phyloP scores from a whole-genome alignment of 2,113 vertebrate species.

The Jaculus jaculus region DNA sequence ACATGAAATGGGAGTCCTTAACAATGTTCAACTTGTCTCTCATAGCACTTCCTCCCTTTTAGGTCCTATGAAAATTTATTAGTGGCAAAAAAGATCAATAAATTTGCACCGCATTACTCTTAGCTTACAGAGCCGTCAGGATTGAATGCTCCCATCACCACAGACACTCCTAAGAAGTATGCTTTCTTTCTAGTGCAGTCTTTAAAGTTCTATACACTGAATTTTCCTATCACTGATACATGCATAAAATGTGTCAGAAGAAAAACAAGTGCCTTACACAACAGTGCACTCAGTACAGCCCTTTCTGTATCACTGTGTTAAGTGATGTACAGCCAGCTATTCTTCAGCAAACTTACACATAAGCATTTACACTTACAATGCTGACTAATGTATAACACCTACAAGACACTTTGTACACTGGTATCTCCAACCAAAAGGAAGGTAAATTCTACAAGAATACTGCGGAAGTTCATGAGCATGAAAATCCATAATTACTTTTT shows the following conservation, averaged over 20 bases:
- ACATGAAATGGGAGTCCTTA: conserved; percentile 56
- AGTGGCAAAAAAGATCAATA: conserved; percentile 27
- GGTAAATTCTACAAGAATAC: conserved; percentile 4
- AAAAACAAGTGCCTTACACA: conserved; percentile 50
- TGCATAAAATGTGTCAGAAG: conserved; percentile 34
- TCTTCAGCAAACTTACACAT: conserved; percentile 13
- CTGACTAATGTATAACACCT: conserved; percentile 2
- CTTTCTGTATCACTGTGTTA: conserved; percentile 12
- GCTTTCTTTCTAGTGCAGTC: neutral
- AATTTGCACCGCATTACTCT: conserved; percentile 31
- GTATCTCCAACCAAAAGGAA: conserved; percentile 2
- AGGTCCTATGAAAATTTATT: conserved; percentile 39
- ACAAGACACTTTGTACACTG: conserved; percentile 30
- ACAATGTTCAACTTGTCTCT: conserved; percentile 20
- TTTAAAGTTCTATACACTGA: conserved; percentile 21
- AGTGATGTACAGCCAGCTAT: neutral
- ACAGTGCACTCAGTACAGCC: conserved; percentile 36
- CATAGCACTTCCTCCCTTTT: neutral
- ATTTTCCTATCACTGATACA: conserved; percentile 48
- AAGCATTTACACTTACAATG: conserved; percentile 19
- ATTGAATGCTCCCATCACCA: neutral
- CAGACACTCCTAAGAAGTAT: conserved; percentile 30
- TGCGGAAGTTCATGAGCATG: conserved; percentile 34
- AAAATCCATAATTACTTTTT: conserved; percentile 50
- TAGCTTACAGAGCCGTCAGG: conserved; percentile 36